phyloP scores from a whole-genome alignment of 2,888 invertebrate species.

The Cerastis rubricosa region DNA sequence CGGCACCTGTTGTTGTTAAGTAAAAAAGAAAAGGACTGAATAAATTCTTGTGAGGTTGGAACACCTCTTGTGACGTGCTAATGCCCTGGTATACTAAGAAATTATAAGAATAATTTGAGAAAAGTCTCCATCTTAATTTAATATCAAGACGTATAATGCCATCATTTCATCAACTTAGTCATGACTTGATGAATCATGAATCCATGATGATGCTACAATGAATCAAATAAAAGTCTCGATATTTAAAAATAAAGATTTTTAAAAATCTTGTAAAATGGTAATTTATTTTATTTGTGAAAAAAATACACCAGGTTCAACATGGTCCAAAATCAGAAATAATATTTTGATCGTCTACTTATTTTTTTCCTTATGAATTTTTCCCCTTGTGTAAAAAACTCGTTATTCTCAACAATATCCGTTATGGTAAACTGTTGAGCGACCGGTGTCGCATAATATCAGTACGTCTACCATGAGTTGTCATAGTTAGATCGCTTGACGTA shows the following conservation, averaged over 20 bases:
- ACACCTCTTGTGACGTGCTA: constrained; percentile 52
- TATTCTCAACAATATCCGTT: constrained; percentile 69
- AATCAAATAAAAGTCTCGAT: background rate
- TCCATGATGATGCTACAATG: no score
- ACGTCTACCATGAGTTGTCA: no score
- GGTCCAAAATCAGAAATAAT: constrained; percentile 48
- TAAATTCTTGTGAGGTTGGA: constrained; percentile 15
- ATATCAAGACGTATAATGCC: no score
- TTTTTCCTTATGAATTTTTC: constrained; percentile 53
- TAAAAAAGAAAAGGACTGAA: constrained; percentile 41
- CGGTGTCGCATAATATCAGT: constrained; percentile 62
- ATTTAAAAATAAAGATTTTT: background rate
- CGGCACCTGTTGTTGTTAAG: constrained; percentile 42
- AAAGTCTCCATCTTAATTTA: constrained; percentile 41
- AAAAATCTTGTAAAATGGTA: background rate
- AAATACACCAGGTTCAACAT: constrained; percentile 5
- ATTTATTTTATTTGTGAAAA: constrained; percentile 12
- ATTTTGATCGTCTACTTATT: constrained; percentile 61
- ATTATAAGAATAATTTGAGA: constrained; percentile 68
- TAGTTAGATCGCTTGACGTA: no score
- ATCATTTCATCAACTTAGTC: no score
- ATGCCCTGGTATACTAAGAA: constrained; percentile 65
- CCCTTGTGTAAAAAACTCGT: constrained; percentile 65
- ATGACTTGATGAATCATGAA: no score
- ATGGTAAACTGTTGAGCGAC: constrained; percentile 67